A percentile compares a stretch with the other conserved stretches of the same genome.
phyloP scores from a whole-genome alignment of 2,797 vertebrate species.

The Odontamblyopus rebecca region DNA sequence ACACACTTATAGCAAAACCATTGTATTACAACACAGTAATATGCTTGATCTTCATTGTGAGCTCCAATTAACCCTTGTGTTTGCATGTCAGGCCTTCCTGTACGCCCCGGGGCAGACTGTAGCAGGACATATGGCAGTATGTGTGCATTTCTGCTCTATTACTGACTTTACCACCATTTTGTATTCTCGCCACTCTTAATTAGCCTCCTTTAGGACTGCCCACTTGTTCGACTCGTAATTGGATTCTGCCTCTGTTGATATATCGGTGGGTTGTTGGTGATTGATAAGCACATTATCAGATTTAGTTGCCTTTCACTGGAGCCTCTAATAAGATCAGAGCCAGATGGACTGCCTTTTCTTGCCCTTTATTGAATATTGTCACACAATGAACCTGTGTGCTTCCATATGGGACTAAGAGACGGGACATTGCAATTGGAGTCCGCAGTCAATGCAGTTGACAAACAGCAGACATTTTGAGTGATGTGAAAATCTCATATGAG shows the following conservation, averaged over 20 bases:
- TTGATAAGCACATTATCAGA: slow-evolving; percentile 47
- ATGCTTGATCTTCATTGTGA: slow-evolving; percentile 30
- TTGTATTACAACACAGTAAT: slow-evolving; percentile 16
- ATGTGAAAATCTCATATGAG: not conserved
- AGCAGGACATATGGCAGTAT: slow-evolving; percentile 56
- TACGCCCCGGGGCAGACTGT: slow-evolving; percentile 45
- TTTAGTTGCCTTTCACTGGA: slow-evolving; percentile 32
- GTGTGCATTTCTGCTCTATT: slow-evolving; percentile 21
- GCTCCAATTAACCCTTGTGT: slow-evolving; percentile 35
- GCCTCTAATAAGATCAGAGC: slow-evolving; percentile 39
- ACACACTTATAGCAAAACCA: not conserved
- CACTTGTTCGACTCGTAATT: slow-evolving; percentile 7
- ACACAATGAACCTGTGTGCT: not conserved
- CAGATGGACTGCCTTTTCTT: slow-evolving; percentile 28
- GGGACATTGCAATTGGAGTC: not conserved
- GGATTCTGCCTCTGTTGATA: slow-evolving; percentile 33
- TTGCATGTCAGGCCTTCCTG: slow-evolving; percentile 1
- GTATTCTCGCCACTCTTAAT: slow-evolving; percentile 14
- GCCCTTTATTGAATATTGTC: not conserved
- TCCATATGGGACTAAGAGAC: not conserved
- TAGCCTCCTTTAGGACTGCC: not conserved
- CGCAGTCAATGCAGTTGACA: not conserved
- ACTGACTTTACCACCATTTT: slow-evolving; percentile 47
- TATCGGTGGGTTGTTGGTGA: slow-evolving; percentile 31
- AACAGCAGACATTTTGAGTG: not conserved